These are phyloP conservation scores for Varecia variegata DNA, from an alignment of 2,797 vertebrate genomes.

Conservation along the genomic window DNA sequence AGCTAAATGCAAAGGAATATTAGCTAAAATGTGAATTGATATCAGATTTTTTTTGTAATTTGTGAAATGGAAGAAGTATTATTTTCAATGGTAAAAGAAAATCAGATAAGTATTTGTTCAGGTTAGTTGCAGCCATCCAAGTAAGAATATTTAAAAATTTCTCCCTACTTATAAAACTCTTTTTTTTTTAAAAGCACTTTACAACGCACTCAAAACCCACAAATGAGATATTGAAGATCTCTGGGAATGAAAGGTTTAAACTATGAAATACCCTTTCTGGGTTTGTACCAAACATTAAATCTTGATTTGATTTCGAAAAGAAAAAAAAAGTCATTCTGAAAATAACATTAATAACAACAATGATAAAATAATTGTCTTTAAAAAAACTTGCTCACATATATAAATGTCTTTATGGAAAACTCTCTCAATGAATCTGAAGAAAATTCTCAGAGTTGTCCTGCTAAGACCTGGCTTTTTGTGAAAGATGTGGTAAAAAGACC, in stretches of 20 bases:
- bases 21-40: slow-evolving; percentile 70
- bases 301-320: slow-evolving; percentile 79
- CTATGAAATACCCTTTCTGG: slow-evolving; percentile 69
- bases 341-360: slow-evolving; percentile 81
- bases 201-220: slow-evolving; percentile 62
- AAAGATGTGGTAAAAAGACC: slow-evolving; percentile 84
- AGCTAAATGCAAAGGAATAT: slow-evolving; percentile 81
- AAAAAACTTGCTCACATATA: slow-evolving; percentile 81
- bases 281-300: slow-evolving; percentile 85
- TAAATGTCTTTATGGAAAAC: slow-evolving; percentile 84
- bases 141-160: slow-evolving; percentile 66
- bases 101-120: slow-evolving; percentile 62
- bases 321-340: slow-evolving; percentile 78
- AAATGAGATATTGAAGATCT: slow-evolving; percentile 70
- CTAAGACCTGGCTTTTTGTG: slow-evolving; percentile 85
- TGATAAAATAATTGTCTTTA: slow-evolving; percentile 75
- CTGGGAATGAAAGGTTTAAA: slow-evolving; percentile 79
- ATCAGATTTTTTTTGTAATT: slow-evolving; percentile 63
- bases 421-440: slow-evolving; percentile 84
- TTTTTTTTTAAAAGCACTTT: slow-evolving; percentile 50
- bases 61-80: slow-evolving; percentile 65
- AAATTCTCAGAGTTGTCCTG: slow-evolving; percentile 85
- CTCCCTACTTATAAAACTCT: slow-evolving; percentile 74
- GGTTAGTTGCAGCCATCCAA: slow-evolving; percentile 68
- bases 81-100: slow-evolving; percentile 72